A percentile compares a stretch with the other conserved stretches of the same genome.
Evolutionary conservation across 2,888 invertebrate genomes (phyloP).

Genomic region (Chaetogeoica ovagalla): DNA sequence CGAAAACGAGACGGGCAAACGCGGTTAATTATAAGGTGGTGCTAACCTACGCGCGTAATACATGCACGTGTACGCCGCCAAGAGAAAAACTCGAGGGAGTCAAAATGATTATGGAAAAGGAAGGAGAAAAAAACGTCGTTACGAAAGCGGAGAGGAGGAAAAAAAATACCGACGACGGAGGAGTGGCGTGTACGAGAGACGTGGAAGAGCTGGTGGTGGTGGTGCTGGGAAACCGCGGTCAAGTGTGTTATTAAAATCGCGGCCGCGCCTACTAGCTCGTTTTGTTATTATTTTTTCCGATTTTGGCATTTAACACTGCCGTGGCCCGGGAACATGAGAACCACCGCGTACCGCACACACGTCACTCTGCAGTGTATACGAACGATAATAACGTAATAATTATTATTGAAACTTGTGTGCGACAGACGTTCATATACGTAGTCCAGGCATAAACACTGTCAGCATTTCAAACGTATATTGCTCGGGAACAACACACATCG

Average conservation of each 20-base stretch:
- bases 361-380: too few species aligned
- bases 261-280: constrained; percentile 45
- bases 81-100: constrained; percentile 9
- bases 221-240: constrained; percentile 42
- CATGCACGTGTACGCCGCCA: neutral
- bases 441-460: too few species aligned
- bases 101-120: too few species aligned
- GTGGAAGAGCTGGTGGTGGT: constrained; percentile 6
- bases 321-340: neutral
- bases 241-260: constrained; percentile 47
- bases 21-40: constrained; percentile 52
- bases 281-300: neutral
- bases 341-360: neutral
- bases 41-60: neutral
- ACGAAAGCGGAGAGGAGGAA: neutral
- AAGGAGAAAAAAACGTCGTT: too few species aligned
- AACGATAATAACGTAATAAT: too few species aligned
- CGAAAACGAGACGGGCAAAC: constrained; percentile 5
- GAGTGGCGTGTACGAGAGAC: neutral
- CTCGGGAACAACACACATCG: too few species aligned
- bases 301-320: constrained; percentile 15
- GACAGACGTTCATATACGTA: too few species aligned
- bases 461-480: too few species aligned
- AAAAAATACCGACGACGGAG: neutral
- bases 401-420: too few species aligned